Base-by-base conservation (phyloP, 2,888 invertebrate genomes). In the Diarsia brunnea region DNA sequence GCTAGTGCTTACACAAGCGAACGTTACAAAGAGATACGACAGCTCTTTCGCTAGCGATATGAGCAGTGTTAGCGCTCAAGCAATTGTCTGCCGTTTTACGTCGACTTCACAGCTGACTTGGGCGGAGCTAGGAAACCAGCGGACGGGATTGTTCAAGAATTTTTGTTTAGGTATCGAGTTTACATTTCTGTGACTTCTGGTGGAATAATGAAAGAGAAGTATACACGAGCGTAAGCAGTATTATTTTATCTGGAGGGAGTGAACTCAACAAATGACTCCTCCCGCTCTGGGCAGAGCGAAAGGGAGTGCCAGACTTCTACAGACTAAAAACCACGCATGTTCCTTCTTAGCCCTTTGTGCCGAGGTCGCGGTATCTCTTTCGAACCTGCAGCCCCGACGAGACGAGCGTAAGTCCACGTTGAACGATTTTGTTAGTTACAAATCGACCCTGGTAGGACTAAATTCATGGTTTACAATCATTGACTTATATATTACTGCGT, bases 11-110 rank as follows among this genome's bases (percentile, higher is more conserved):
- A 63, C 55, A 51, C 43, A 43, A 43, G 73, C 74, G 79, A 78
- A 73, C 79, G 80, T 79, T 74, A 84, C 81, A 80, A 70, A 81
- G 80, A 69, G 75, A 74, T 79, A 81, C 82, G 81, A 85, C 82
- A 77, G 87, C 87, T 87, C 82, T 79, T 81, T 85, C 83, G 74
- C 81, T 63, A 84, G 87, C 82, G 75, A 87, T 87, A 88, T 85
- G 86, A 89, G 87, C 80, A 78, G 81, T 89, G 84, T 89, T 87
- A 88, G 81, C 74, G 71, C 76, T 81, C 75, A 81, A 88, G 85
- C 86, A 87, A 88, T 90, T 87, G 86, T 88, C 84, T 89, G 86
- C 81, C 82, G 84, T 82, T 91, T 91, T 89, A 89, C 72, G 89
- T 84, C 77, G 79, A 81, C 87, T 82, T 87, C 43, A 73, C 79